Conservation (phyloP, 2,888 invertebrate species). For the Microctonus hyperodae region DNA sequence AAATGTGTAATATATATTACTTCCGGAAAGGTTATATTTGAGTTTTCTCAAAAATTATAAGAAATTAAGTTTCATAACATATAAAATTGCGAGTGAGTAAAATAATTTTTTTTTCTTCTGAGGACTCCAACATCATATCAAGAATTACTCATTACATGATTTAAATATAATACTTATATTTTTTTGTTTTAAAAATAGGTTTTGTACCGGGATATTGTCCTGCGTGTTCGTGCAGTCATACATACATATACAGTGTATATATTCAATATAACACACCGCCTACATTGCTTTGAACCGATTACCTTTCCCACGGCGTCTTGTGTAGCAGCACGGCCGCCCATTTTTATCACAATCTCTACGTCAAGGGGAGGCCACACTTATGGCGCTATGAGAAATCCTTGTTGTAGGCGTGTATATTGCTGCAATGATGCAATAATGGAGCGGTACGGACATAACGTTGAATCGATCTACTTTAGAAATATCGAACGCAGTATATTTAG, state of each 20-base stretch:
- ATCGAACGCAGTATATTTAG: slow-evolving; percentile 40
- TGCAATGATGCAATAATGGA: slow-evolving; percentile 37
- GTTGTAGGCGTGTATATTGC: slow-evolving; percentile 50
- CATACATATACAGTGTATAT: too few species aligned
- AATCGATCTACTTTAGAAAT: slow-evolving; percentile 47
- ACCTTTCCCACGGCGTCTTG: slow-evolving; percentile 56
- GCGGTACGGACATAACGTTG: slow-evolving; percentile 12
- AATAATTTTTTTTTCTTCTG: not conserved
- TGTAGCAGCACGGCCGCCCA: slow-evolving; percentile 43
- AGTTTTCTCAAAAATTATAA: too few species aligned
- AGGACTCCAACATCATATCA: not conserved
- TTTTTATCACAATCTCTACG: slow-evolving; percentile 49
- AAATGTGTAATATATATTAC: too few species aligned
- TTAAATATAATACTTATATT: not conserved
- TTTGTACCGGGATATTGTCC: slow-evolving; percentile 2
- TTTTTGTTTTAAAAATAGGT: not conserved
- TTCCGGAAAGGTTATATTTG: too few species aligned
- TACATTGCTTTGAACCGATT: slow-evolving; percentile 38
- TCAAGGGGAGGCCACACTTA: slow-evolving; percentile 25
- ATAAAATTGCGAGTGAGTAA: not conserved
- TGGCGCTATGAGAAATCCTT: slow-evolving; percentile 52
- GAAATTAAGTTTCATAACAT: not conserved
- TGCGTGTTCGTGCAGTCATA: not conserved
- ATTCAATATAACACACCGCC: not conserved
- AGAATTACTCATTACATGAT: slow-evolving; percentile 2